Conservation (phyloP, 2,888 invertebrate species). For the Onthophagus sagittarius region DNA sequence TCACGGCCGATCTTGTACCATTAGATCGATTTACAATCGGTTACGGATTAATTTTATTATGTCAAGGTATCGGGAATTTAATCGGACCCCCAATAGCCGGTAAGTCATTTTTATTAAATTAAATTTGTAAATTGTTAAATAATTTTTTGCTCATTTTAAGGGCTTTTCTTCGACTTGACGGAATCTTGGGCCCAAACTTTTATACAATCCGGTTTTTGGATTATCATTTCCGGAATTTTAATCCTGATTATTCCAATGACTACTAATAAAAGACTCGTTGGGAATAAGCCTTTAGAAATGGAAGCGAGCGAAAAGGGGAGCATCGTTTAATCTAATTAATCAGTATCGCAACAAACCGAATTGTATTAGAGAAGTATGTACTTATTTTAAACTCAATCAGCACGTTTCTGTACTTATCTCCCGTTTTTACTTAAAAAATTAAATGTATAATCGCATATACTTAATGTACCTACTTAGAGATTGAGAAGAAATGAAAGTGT, state of each 20-base stretch:
- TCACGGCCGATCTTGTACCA: slow-evolving; percentile 83
- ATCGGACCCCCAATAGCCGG: slow-evolving; percentile 91
- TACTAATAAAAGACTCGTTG: slow-evolving; percentile 61
- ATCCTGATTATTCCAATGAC: slow-evolving; percentile 65
- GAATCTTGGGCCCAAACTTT: slow-evolving; percentile 75
- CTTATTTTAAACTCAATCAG: too few relatives aligned
- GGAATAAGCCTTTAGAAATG: slow-evolving; percentile 52
- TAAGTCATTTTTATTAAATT: slow-evolving; percentile 35
- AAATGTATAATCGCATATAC: too few relatives aligned
- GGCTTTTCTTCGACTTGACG: slow-evolving; percentile 62
- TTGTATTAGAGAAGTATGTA: too few relatives aligned
- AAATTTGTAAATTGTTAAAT: background rate
- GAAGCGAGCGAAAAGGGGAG: slow-evolving; percentile 33
- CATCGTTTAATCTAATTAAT: slow-evolving; percentile 13
- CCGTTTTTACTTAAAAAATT: too few relatives aligned
- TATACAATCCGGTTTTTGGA: slow-evolving; percentile 77
- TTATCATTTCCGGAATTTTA: slow-evolving; percentile 70
- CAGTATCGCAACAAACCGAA: background rate
- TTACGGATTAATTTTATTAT: slow-evolving; percentile 83
- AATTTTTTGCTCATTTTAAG: slow-evolving; percentile 39
- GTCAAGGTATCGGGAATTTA: slow-evolving; percentile 90
- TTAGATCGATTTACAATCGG: slow-evolving; percentile 89
- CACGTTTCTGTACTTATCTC: too few relatives aligned
- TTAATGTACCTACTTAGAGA: too few relatives aligned
- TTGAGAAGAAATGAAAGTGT: too few relatives aligned